Percentiles rank a stretch among this genome's conserved stretches.
These are phyloP conservation scores for Agrypnia vestita DNA, from an alignment of 1,140 invertebrate genomes.

Conservation along the genomic window DNA sequence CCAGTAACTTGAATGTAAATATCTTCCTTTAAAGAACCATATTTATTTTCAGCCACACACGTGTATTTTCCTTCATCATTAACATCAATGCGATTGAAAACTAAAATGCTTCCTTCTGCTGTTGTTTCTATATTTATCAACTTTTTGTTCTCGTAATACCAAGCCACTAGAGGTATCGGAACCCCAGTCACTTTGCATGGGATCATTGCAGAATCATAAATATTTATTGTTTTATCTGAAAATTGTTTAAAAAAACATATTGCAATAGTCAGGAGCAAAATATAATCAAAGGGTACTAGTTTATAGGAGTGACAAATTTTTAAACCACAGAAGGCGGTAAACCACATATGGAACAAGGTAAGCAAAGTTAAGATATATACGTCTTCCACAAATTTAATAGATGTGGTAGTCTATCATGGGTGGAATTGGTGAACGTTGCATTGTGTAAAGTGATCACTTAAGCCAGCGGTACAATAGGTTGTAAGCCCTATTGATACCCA, in stretches of 20 bases:
- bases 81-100: slow-evolving; percentile 20
- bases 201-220: slow-evolving; percentile 64
- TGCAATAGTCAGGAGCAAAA: too few species aligned
- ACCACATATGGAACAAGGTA: too few species aligned
- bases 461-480: too few species aligned
- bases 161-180: slow-evolving; percentile 62
- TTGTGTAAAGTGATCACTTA: too few species aligned
- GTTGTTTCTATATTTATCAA: slow-evolving; percentile 40
- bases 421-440: too few species aligned
- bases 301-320: too few species aligned
- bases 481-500: too few species aligned
- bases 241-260: slow-evolving; percentile 23
- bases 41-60: slow-evolving; percentile 45
- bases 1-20: slow-evolving; percentile 41
- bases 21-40: slow-evolving; percentile 29
- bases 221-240: slow-evolving; percentile 65
- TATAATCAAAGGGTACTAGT: too few species aligned
- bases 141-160: slow-evolving; percentile 64
- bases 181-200: slow-evolving; percentile 63
- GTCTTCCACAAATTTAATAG: too few species aligned
- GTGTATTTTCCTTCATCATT: slow-evolving; percentile 43
- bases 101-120: slow-evolving; percentile 52
- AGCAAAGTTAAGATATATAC: too few species aligned
- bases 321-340: too few species aligned
- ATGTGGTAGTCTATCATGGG: too few species aligned